phyloP scores from a whole-genome alignment of 2,888 invertebrate genomes.

The Dryobota labecula region DNA sequence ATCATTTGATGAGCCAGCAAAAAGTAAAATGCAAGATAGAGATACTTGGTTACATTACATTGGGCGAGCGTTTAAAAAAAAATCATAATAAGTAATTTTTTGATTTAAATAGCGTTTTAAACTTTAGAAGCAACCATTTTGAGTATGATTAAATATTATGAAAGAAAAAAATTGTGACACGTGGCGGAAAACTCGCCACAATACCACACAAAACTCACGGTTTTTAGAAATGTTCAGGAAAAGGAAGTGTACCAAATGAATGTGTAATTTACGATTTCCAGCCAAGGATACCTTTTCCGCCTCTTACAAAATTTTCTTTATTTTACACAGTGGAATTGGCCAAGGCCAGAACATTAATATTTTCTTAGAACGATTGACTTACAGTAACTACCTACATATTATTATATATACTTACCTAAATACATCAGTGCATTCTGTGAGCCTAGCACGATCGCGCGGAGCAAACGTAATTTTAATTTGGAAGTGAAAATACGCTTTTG shows the following conservation, averaged over 20 bases:
- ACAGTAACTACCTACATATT: background rate
- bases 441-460: background rate
- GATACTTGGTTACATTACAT: too few relatives aligned
- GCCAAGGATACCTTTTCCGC: background rate
- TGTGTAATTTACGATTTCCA: constrained; percentile 39
- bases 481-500: background rate
- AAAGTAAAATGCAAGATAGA: too few relatives aligned
- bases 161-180: background rate
- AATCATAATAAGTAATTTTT: too few relatives aligned
- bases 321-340: constrained; percentile 5
- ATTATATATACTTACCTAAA: background rate
- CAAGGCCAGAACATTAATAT: constrained; percentile 16
- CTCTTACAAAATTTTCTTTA: constrained; percentile 31
- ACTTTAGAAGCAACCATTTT: background rate
- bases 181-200: background rate
- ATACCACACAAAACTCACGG: background rate
- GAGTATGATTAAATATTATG: background rate
- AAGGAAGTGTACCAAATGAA: constrained; percentile 18
- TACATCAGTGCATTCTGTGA: background rate
- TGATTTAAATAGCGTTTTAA: background rate
- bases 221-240: constrained; percentile 2
- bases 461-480: background rate
- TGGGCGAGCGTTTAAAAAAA: too few relatives aligned
- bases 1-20: too few relatives aligned
- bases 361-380: constrained; percentile 9